Percentiles rank a stretch among this genome's conserved stretches.
Evolutionary conservation across 2,113 vertebrate genomes (phyloP).

Genomic region (Boulengeromyrus knoepffleri): DNA sequence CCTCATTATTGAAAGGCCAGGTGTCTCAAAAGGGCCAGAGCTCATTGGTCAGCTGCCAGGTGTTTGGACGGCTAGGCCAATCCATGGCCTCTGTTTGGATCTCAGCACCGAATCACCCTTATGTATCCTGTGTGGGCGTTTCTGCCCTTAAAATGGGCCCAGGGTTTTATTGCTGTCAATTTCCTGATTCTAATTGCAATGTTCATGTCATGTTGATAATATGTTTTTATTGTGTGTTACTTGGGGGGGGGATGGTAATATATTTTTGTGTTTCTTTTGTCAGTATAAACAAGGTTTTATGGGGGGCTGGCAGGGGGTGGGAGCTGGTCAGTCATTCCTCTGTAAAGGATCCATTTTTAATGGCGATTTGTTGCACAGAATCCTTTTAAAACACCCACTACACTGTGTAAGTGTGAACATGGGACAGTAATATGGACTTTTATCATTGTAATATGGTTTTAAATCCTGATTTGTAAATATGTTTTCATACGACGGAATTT

Average conservation of each 20-base stretch:
- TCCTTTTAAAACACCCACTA: slow-evolving; percentile 58
- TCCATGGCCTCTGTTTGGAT: background rate
- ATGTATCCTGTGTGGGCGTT: background rate
- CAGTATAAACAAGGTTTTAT: background rate
- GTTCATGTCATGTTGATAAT: background rate
- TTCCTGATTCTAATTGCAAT: background rate
- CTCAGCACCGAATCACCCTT: background rate
- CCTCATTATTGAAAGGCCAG: background rate
- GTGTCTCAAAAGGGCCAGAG: background rate
- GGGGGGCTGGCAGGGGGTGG: background rate
- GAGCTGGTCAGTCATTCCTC: slow-evolving; percentile 37
- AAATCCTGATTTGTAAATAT: slow-evolving; percentile 63
- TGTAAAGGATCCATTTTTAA: slow-evolving; percentile 55
- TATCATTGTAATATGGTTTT: slow-evolving; percentile 35
- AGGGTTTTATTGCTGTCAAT: background rate
- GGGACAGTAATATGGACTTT: background rate
- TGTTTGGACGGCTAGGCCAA: background rate
- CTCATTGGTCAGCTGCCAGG: background rate
- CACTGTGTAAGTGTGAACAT: slow-evolving; percentile 28
- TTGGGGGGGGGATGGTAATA: background rate
- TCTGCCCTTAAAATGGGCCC: background rate
- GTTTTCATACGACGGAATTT: slow-evolving; percentile 61
- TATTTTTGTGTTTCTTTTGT: background rate
- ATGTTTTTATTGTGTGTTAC: slow-evolving; percentile 15
- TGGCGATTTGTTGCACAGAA: slow-evolving; percentile 59